Evolutionary conservation across 2,797 vertebrate genomes (phyloP).

Genomic region (Natrix natrix): DNA sequence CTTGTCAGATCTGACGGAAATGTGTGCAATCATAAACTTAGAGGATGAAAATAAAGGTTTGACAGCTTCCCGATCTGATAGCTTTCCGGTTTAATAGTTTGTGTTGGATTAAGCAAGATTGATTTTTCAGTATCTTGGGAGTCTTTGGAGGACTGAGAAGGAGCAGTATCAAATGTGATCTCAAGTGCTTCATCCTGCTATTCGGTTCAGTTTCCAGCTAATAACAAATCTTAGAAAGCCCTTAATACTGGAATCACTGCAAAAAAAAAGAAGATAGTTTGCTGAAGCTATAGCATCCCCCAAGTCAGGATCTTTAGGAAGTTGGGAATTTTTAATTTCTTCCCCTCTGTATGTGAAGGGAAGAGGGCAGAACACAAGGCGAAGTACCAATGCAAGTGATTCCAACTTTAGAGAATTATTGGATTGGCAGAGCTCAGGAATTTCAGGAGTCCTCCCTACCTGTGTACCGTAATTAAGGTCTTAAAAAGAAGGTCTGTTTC

Average conservation of each 20-base stretch:
- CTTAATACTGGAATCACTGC: neutral
- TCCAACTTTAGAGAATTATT: neutral
- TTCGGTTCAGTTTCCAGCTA: neutral
- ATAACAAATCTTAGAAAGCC: neutral
- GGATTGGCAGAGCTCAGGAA: neutral
- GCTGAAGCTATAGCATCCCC: neutral
- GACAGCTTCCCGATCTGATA: conserved; percentile 12
- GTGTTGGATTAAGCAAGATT: neutral
- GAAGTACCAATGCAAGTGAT: neutral
- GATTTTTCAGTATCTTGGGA: neutral
- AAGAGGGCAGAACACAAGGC: neutral
- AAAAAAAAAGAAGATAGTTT: neutral
- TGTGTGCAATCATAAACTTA: conserved; percentile 89
- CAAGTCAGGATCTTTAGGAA: neutral
- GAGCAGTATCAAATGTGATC: neutral
- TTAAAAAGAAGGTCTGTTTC: neutral
- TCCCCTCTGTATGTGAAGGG: neutral
- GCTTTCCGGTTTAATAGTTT: neutral
- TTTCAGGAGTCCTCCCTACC: neutral
- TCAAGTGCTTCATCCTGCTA: neutral
- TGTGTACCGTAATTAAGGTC: neutral
- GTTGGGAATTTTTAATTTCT: neutral
- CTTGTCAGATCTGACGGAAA: conserved; percentile 89
- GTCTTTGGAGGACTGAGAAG: neutral
- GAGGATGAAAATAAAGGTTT: conserved; percentile 98